Conservation (phyloP, 2,113 vertebrate species). For the Galbula dea region DNA sequence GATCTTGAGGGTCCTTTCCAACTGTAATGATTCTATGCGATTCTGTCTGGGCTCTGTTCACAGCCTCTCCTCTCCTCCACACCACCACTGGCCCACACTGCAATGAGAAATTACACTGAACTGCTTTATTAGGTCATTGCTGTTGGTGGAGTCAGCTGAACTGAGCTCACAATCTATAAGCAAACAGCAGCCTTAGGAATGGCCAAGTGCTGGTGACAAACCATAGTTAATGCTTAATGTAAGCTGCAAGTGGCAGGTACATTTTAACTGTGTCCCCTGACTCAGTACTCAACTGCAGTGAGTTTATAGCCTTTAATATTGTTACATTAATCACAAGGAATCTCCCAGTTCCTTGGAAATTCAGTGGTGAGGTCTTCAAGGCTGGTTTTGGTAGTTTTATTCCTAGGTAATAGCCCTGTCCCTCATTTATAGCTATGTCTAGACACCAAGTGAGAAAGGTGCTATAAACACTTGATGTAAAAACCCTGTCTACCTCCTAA, state of each 20-base stretch:
- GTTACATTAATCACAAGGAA: slow-evolving; percentile 20
- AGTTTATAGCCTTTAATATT: not conserved
- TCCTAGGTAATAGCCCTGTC: slow-evolving; percentile 43
- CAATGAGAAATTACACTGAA: not conserved
- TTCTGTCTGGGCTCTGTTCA: not conserved
- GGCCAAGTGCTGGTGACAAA: not conserved
- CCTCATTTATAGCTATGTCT: slow-evolving; percentile 56
- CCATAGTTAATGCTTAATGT: not conserved
- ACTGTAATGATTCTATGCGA: no score
- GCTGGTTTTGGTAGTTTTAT: slow-evolving; percentile 23
- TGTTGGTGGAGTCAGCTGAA: not conserved
- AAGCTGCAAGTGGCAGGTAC: slow-evolving; percentile 4
- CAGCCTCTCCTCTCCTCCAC: not conserved
- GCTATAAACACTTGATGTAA: slow-evolving; percentile 32
- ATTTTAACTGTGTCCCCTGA: not conserved
- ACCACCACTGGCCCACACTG: not conserved
- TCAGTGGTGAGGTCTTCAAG: not conserved
- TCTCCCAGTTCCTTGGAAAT: slow-evolving; percentile 26
- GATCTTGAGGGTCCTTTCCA: no score
- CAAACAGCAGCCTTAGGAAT: not conserved
- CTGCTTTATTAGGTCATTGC: not conserved
- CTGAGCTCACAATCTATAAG: not conserved
- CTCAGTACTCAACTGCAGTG: not conserved
- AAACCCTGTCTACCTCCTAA: not conserved
- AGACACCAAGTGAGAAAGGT: slow-evolving; percentile 28